Conservation (phyloP, 92 coral and sea anemone genomes). For the Zoanthus gigantus region DNA sequence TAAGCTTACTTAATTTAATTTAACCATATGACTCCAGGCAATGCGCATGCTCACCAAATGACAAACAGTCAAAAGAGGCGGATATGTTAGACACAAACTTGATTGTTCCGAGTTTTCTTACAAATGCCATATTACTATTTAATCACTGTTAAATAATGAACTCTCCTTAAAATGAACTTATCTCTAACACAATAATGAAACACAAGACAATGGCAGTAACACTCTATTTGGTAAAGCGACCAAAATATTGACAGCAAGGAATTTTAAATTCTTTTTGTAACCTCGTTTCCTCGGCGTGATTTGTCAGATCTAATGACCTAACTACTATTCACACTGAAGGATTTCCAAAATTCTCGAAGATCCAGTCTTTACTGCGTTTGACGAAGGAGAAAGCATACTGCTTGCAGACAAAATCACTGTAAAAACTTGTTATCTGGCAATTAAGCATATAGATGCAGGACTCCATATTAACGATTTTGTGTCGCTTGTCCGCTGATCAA, state of each 20-base stretch:
- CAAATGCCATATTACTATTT: conserved; percentile 8
- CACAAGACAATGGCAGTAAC: not conserved
- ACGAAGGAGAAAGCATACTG: not conserved
- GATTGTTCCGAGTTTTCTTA: conserved; percentile 15
- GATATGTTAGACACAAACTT: conserved; percentile 24
- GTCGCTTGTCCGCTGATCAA: too few species aligned
- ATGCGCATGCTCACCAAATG: conserved; percentile 20
- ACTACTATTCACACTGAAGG: too few species aligned
- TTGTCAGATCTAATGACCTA: not conserved
- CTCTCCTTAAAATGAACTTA: not conserved
- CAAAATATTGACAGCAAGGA: not conserved
- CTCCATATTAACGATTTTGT: too few species aligned
- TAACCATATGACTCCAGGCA: not conserved
- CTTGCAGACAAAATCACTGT: too few species aligned
- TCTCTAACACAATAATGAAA: not conserved
- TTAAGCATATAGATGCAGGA: too few species aligned
- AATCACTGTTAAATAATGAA: conserved; percentile 25
- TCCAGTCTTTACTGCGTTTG: not conserved
- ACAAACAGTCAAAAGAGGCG: conserved; percentile 26
- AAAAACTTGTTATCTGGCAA: too few species aligned
- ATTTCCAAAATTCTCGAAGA: not conserved
- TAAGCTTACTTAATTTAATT: conserved; percentile 22
- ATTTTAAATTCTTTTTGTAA: not conserved
- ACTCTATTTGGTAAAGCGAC: not conserved
- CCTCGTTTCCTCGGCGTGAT: not conserved